Base-by-base conservation (phyloP, 2,113 vertebrate genomes). In the Elephantulus edwardii region DNA sequence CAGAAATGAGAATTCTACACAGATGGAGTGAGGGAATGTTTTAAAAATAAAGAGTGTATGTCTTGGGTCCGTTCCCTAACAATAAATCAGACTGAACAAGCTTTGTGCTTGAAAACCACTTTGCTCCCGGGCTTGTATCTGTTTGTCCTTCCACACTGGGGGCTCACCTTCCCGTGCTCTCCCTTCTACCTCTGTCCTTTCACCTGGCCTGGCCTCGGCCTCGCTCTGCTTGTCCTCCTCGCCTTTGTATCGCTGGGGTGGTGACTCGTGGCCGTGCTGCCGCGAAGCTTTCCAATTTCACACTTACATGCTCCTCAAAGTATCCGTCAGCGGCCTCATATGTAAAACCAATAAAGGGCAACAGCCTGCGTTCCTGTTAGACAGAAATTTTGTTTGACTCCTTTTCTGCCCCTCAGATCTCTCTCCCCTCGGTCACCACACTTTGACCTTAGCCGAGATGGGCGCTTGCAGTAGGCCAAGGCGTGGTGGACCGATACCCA, bases 261-360 rank as follows among this genome's bases (percentile, higher is more conserved):
- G 89, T 54, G 87, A 88, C 74, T 91, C 9, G 11, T 81, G 80
- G 86, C 93, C 8, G 86, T 76, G 60, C 48, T 54, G 62, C 83
- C 0, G 89, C 76, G n/a, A 20, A 1, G 0, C 91, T 82, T 97
- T 96, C 95, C 96, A 97, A 86, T 97, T 97, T 97, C 97, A 97
- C 96, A 96, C 96, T 16, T 22, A 90, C 79, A 48, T 76, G 95
- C 96, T 94, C 95, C 48, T 90, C 96, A 90, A 26, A 94, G 10
- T 95, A 80, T 93, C 92, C 52, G 48, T 84, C 90, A 97, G 95
- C 33, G 19, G 95, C 86, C 91, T 92, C 5, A 16, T 44, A 12
- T 96, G 94, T 96, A 95, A 94, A 91, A 91, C 86, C 93, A 50
- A 94, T 92, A 93, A 87, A 95, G 92, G 93, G 89, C 94, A 85